phyloP scores from a whole-genome alignment of 2,797 vertebrate species.

The Enteromius mattozi region DNA sequence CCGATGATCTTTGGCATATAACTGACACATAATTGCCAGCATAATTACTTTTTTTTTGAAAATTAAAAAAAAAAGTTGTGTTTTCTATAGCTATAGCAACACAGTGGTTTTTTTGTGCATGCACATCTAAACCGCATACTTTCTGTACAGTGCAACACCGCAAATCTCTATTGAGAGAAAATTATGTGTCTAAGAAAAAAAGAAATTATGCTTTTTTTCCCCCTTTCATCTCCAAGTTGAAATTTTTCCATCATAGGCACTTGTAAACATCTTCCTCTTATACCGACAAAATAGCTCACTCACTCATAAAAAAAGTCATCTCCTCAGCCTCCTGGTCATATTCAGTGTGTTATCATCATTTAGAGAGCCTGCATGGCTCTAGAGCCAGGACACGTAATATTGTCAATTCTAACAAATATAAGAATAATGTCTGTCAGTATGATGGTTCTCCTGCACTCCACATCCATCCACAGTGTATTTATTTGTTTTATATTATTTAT shows the following conservation, averaged over 20 bases:
- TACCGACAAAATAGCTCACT: conserved; percentile 23
- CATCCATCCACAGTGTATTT: not conserved
- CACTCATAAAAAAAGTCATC: conserved; percentile 28
- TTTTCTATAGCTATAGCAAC: not conserved
- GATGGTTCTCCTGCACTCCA: not conserved
- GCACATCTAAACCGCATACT: not conserved
- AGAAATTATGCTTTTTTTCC: not conserved
- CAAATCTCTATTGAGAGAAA: conserved; percentile 2
- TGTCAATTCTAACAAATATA: conserved; percentile 8
- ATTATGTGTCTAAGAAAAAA: conserved; percentile 11
- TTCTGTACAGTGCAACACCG: not conserved
- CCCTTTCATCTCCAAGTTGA: not conserved
- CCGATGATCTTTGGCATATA: not conserved
- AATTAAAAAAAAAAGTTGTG: not conserved
- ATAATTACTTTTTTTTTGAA: not conserved
- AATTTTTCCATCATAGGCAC: conserved; percentile 11
- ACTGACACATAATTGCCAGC: not conserved
- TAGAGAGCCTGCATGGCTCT: not conserved
- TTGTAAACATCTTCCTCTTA: conserved; percentile 40
- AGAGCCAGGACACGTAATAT: conserved; percentile 6
- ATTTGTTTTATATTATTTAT: not conserved
- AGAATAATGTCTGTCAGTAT: conserved; percentile 15
- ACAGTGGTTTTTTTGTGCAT: not conserved
- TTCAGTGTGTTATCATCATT: conserved; percentile 32
- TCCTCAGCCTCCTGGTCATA: conserved; percentile 11